Evolutionary conservation across 2,113 vertebrate genomes (phyloP).

Genomic region (Cisticola juncidis): DNA sequence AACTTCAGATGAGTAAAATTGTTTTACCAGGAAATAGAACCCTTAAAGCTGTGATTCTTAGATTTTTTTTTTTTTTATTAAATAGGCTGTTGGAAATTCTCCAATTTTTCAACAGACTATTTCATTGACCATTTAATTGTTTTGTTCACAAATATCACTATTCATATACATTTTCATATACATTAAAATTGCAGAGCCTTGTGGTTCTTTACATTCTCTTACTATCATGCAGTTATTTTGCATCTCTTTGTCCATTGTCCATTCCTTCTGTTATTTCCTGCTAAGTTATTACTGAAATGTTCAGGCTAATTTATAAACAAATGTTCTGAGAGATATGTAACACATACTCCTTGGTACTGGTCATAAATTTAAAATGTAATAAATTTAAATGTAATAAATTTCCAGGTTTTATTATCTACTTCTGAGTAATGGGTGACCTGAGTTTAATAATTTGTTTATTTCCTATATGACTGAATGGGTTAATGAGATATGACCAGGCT

Average conservation of each 20-base stretch:
- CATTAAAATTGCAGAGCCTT: not conserved
- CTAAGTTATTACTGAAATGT: not conserved
- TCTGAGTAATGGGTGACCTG: not conserved
- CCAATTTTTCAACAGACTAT: not conserved
- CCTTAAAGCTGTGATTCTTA: not conserved
- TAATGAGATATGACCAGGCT: not conserved
- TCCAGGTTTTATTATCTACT: not conserved
- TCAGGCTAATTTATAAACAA: not conserved
- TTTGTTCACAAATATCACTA: not conserved
- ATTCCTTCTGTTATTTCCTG: not conserved
- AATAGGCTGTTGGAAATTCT: not conserved
- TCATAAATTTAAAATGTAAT: not conserved
- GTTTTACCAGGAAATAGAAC: not conserved
- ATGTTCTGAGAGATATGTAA: not conserved
- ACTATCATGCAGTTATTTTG: not conserved
- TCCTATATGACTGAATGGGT: not conserved
- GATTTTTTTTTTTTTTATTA: not conserved
- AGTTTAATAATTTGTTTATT: not conserved
- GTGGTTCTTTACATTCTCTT: not conserved
- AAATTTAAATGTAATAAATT: not conserved
- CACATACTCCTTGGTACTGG: not conserved
- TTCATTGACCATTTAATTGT: not conserved
- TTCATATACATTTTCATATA: not conserved
- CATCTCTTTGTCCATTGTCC: not conserved
- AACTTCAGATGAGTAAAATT: not conserved